Conservation (phyloP, 1,140 invertebrate species). For the Dendrolimus punctatus region DNA sequence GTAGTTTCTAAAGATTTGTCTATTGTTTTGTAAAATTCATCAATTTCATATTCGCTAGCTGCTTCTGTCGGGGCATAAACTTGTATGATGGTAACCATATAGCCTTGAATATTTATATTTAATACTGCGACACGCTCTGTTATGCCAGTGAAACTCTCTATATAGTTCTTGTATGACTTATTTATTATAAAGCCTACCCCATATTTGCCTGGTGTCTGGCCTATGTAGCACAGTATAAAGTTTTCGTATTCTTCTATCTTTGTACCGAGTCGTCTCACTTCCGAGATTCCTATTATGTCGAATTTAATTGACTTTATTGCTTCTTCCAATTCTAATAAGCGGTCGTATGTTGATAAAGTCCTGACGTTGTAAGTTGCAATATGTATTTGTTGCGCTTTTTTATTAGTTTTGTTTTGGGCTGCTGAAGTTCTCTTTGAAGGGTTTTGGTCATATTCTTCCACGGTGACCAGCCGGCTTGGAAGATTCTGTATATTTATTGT, state of each 20-base stretch:
- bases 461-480: no score
- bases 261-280: slow-evolving; percentile 8
- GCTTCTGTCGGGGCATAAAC: slow-evolving; percentile 10
- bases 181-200: slow-evolving; percentile 18
- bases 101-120: slow-evolving; percentile 1
- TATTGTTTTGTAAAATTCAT: slow-evolving; percentile 5
- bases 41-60: slow-evolving; percentile 7
- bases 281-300: slow-evolving; percentile 13
- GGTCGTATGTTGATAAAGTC: slow-evolving; percentile 7
- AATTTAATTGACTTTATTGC: slow-evolving; percentile 8
- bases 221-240: slow-evolving; percentile 12
- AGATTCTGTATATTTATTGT: slow-evolving; percentile 8
- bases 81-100: slow-evolving; percentile 7
- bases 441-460: slow-evolving; percentile 13
- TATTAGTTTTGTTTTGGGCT: slow-evolving; percentile 1
- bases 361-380: slow-evolving; percentile 13
- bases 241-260: slow-evolving; percentile 11
- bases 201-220: slow-evolving; percentile 9
- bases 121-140: slow-evolving; percentile 8
- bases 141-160: slow-evolving; percentile 4
- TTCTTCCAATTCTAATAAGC: slow-evolving; percentile 10
- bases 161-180: slow-evolving; percentile 7
- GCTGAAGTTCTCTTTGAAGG: slow-evolving; percentile 6
- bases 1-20: slow-evolving; percentile 3
- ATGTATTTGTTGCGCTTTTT: slow-evolving; percentile 1